These are phyloP conservation scores for Morphnarchus princeps DNA, from an alignment of 2,113 vertebrate species.

Conservation along the genomic window DNA sequence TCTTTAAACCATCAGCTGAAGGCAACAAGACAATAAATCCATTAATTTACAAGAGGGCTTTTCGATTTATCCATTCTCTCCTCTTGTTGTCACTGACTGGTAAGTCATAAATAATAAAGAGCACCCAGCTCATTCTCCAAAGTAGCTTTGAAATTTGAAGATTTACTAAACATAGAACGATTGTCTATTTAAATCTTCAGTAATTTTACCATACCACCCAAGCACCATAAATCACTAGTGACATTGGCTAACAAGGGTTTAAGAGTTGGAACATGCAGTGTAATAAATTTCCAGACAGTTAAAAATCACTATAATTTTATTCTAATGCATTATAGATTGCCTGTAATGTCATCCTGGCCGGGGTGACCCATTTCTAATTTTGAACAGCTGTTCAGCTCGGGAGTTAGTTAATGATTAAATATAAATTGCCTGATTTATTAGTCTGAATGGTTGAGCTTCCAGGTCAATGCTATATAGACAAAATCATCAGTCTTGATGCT, in stretches of 20 bases:
- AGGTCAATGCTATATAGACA: slow-evolving; percentile 98
- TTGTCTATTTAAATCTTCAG: slow-evolving; percentile 89
- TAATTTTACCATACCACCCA: slow-evolving; percentile 85
- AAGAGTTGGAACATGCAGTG: slow-evolving; percentile 91
- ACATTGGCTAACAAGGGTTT: slow-evolving; percentile 90
- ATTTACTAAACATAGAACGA: slow-evolving; percentile 87
- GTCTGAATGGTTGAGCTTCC: slow-evolving; percentile 94
- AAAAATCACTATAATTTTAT: slow-evolving; percentile 99
- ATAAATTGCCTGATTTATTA: slow-evolving; percentile 99
- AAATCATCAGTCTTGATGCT: slow-evolving; percentile 99
- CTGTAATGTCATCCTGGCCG: slow-evolving; percentile 96
- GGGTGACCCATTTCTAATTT: slow-evolving; percentile 99
- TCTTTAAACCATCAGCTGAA: slow-evolving; percentile 21
- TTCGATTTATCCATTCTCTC: slow-evolving; percentile 58
- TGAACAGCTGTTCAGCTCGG: slow-evolving; percentile 98
- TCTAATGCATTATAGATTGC: slow-evolving; percentile 99
- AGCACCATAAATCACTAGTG: slow-evolving; percentile 90
- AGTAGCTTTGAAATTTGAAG: slow-evolving; percentile 83
- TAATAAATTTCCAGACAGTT: slow-evolving; percentile 99
- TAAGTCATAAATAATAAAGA: slow-evolving; percentile 76
- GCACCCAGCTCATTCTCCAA: slow-evolving; percentile 79
- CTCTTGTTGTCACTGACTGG: slow-evolving; percentile 58
- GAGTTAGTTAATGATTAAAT: slow-evolving; percentile 99
- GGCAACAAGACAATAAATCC: slow-evolving; percentile 9
- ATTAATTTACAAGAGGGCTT: slow-evolving; percentile 42